Percentiles rank a stretch among this genome's conserved stretches.
Evolutionary conservation across 2,113 vertebrate species (phyloP).

Genomic region (Melanerpes formicivorus): DNA sequence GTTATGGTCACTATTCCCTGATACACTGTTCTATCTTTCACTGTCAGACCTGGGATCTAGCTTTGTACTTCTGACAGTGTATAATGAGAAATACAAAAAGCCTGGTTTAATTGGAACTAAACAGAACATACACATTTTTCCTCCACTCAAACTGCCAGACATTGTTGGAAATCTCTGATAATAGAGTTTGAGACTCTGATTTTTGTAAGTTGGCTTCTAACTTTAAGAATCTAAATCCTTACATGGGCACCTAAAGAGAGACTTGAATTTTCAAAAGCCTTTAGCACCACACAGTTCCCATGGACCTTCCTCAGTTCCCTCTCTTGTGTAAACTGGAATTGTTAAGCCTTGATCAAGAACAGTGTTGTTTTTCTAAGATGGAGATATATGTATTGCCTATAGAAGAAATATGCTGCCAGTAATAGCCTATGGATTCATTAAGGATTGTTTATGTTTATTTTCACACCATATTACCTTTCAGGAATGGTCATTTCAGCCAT

Average conservation of each 20-base stretch:
- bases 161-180: background rate
- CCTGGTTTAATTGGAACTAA: background rate
- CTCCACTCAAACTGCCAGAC: background rate
- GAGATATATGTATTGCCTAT: slow-evolving; percentile 16
- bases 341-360: background rate
- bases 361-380: background rate
- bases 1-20: background rate
- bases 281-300: slow-evolving; percentile 18
- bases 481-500: slow-evolving; percentile 11
- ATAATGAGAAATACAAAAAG: background rate
- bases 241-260: background rate
- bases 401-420: slow-evolving; percentile 37
- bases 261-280: slow-evolving; percentile 7
- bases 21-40: background rate
- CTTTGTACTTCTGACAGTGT: background rate
- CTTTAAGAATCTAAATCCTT: background rate
- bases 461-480: slow-evolving; percentile 8
- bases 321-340: background rate
- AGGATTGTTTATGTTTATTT: slow-evolving; percentile 55
- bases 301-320: background rate
- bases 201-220: background rate
- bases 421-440: slow-evolving; percentile 59
- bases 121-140: background rate
- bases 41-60: background rate
- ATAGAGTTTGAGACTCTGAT: background rate